A percentile compares a stretch with the other conserved stretches of the same genome.
Evolutionary conservation across 2,113 vertebrate genomes (phyloP).

Genomic region (Grammomys dolichurus): DNA sequence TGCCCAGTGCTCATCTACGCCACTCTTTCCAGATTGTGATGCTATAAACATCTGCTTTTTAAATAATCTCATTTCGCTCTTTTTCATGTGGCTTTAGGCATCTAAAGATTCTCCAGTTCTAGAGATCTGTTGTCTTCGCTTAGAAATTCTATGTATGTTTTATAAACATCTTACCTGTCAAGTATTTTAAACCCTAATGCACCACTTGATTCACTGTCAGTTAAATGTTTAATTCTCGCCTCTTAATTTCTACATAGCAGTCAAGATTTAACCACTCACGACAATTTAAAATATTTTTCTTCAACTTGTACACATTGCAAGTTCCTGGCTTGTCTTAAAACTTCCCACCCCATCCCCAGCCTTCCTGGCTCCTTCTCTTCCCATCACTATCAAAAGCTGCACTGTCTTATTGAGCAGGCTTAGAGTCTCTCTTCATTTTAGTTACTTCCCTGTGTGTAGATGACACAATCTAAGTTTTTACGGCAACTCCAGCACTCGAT

Average conservation of each 20-base stretch:
- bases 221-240: background rate
- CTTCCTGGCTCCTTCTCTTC: background rate
- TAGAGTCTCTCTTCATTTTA: background rate
- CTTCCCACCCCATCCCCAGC: no score
- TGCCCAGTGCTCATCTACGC: background rate
- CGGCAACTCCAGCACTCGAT: background rate
- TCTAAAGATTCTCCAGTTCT: background rate
- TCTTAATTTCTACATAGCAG: background rate
- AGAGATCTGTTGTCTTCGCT: background rate
- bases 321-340: no score
- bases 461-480: background rate
- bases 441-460: background rate
- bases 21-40: background rate
- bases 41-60: background rate
- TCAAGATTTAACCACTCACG: background rate
- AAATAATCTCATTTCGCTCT: background rate
- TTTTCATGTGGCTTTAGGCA: background rate
- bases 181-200: background rate
- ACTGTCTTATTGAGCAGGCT: background rate
- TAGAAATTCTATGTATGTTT: background rate
- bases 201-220: background rate
- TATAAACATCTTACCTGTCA: background rate
- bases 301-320: background rate
- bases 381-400: background rate
- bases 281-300: background rate